Evolutionary conservation across 2,888 invertebrate genomes (phyloP), one percentile per base, ranked within the genome.

Genomic region (Tortrix viridana): DNA sequence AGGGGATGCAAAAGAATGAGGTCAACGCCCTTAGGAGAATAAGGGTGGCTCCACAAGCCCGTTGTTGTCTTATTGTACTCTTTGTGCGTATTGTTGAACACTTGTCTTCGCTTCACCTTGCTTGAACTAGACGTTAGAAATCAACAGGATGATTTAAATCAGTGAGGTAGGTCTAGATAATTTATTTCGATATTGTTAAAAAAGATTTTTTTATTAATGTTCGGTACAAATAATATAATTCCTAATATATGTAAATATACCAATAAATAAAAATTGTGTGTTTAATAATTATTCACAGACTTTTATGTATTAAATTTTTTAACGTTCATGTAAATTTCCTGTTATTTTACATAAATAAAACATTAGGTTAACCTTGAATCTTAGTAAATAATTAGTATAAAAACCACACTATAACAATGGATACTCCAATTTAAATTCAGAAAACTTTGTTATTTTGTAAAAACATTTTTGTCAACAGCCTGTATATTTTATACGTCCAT

Each of bases 31-130:
- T 76, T 70, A 76, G 72, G 74, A 71, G 68, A 80, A 70, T 74
- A 79, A 77, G 82, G 85, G 81, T 79, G 68, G 70, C 69, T 71
- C 71, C 69, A 77, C 77, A 74, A 75, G 69, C 68, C 75, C 71
- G 74, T 79, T 81, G 80, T 84, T 85, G 81, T 72, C 67, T 71
- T 72, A 69, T 85, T 84, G 81, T 84, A 66, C 73, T 74, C 77
- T 79, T 86, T 86, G 76, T 84, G 70, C 67, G 73, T 75, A 78
- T 86, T 85, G 84, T 87, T 75, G 79, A 70, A 77, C 87, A 89
- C 89, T 90, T 89, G 89, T 86, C 77, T 69, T 74, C 64, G 70
- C 69, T 74, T 73, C 82, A 85, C 85, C 81, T 86, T 86, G 77
- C 78, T 75, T 67, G 73, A 76, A 81, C 74, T 74, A 74, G 73